These are phyloP conservation scores for Myzus persicae DNA, from an alignment of 1,140 invertebrate genomes.

Conservation along the genomic window DNA sequence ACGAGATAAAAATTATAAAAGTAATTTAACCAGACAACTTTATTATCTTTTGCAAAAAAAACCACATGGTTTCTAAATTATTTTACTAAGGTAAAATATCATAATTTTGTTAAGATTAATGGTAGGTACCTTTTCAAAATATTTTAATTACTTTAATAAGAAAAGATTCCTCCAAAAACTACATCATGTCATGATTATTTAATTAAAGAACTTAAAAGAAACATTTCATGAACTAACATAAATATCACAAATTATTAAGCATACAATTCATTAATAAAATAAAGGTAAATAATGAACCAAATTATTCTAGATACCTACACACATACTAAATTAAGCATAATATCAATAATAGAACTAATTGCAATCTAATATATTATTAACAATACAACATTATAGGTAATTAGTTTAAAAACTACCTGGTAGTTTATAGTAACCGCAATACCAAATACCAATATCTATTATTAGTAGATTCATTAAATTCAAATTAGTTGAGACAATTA, in stretches of 20 bases:
- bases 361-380: not conserved
- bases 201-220: not conserved
- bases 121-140: not conserved
- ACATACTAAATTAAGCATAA: not conserved
- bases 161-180: constrained; percentile 2
- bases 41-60: not conserved
- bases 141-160: not conserved
- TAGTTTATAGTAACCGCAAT: not conserved
- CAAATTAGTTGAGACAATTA: not conserved
- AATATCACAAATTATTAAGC: not conserved
- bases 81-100: no score
- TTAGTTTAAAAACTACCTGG: not conserved
- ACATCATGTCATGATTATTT: not conserved
- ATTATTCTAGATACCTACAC: not conserved
- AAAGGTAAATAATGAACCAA: not conserved
- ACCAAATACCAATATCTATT: not conserved
- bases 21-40: not conserved
- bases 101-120: not conserved
- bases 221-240: not conserved
- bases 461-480: not conserved
- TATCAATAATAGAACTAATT: not conserved
- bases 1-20: not conserved
- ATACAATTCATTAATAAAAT: not conserved
- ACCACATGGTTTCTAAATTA: not conserved
- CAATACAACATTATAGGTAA: not conserved